A percentile compares a stretch with the other conserved stretches of the same genome.
Evolutionary conservation across 2,888 invertebrate species (phyloP).

Genomic region (Dicyrtomina minuta): DNA sequence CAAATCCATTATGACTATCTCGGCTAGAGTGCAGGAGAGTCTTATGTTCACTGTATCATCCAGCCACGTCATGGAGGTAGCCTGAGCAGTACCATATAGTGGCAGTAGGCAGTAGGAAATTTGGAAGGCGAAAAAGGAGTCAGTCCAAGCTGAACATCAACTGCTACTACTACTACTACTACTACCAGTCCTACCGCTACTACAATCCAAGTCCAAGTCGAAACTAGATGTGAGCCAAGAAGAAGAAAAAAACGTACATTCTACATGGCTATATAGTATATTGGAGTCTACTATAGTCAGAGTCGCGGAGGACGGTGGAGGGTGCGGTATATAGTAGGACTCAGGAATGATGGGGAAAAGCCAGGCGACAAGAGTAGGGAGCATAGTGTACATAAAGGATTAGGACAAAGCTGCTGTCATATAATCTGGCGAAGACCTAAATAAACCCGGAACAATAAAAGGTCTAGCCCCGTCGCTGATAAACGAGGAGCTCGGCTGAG

Average conservation of each 20-base stretch:
- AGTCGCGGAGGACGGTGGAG: background rate
- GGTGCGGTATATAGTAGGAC: background rate
- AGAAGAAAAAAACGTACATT: background rate
- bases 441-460: slow-evolving; percentile 38
- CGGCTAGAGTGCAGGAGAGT: background rate
- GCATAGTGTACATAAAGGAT: slow-evolving; percentile 21
- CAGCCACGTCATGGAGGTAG: too few relatives aligned
- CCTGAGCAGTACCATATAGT: background rate
- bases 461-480: slow-evolving; percentile 25
- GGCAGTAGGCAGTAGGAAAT: background rate
- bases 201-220: too few relatives aligned
- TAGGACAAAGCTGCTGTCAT: slow-evolving; percentile 40
- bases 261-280: background rate
- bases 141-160: slow-evolving; percentile 1
- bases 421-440: slow-evolving; percentile 45
- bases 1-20: slow-evolving; percentile 20
- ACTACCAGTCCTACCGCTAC: too few relatives aligned
- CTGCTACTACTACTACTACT: background rate
- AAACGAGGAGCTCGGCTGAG: slow-evolving; percentile 9
- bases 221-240: background rate
- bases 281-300: background rate
- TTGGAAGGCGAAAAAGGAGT: background rate
- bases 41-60: too few relatives aligned
- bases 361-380: slow-evolving; percentile 11
- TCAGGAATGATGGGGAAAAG: background rate